These are phyloP conservation scores for Phoxinus phoxinus DNA, from an alignment of 2,113 vertebrate species.

Conservation along the genomic window DNA sequence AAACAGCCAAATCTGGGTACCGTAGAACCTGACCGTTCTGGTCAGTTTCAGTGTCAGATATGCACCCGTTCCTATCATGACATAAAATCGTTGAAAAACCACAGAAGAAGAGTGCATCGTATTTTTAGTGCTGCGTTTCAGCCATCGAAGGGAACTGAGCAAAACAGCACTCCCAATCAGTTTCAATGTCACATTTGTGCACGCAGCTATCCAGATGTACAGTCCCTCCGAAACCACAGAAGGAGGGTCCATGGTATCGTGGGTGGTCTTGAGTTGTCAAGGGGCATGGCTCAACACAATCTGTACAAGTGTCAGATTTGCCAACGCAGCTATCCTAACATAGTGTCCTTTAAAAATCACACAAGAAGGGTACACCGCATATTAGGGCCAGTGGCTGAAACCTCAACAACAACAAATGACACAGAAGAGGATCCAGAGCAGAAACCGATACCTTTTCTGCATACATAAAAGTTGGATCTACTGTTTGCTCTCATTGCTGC, in stretches of 20 bases:
- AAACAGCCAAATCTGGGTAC: not conserved
- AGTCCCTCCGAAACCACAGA: conserved; percentile 77
- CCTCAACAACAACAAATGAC: conserved; percentile 45
- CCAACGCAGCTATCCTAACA: conserved; percentile 55
- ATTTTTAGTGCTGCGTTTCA: conserved; percentile 48
- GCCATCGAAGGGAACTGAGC: conserved; percentile 39
- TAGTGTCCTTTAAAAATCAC: conserved; percentile 56
- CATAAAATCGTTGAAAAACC: conserved; percentile 54
- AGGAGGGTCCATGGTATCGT: conserved; percentile 74
- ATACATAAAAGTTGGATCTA: not conserved
- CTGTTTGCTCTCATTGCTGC: not conserved
- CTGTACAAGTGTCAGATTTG: conserved; percentile 60
- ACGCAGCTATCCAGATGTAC: conserved; percentile 70
- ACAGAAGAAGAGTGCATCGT: conserved; percentile 52
- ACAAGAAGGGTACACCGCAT: conserved; percentile 61
- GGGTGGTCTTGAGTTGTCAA: conserved; percentile 57
- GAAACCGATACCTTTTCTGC: conserved; percentile 14
- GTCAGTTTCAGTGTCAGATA: conserved; percentile 52
- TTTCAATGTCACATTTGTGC: conserved; percentile 76
- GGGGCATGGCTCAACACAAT: conserved; percentile 39
- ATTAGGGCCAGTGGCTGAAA: conserved; percentile 61
- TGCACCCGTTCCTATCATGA: conserved; percentile 47
- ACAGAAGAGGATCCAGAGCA: not conserved
- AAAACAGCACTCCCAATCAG: conserved; percentile 57
- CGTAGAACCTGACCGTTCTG: conserved; percentile 2